phyloP scores from a whole-genome alignment of 37 sponge, comb jelly and placozoan genomes.

The Sycon ciliatum region DNA sequence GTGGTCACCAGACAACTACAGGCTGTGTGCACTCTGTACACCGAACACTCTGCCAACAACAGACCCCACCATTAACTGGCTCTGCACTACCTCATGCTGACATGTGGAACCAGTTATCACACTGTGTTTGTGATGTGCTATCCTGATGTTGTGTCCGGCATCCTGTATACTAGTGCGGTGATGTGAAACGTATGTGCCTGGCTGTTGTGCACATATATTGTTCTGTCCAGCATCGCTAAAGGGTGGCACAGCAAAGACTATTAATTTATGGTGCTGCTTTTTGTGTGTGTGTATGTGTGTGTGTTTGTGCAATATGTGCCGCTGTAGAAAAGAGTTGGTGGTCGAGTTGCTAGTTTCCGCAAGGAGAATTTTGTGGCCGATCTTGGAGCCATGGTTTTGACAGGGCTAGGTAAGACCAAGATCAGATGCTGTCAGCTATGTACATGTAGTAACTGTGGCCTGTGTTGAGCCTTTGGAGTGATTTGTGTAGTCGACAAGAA shows the following conservation, averaged over 20 bases:
- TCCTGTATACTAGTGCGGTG: too few relatives aligned
- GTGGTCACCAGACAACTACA: too few relatives aligned
- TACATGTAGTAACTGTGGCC: too few relatives aligned
- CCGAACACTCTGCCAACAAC: too few relatives aligned
- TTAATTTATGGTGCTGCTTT: not conserved
- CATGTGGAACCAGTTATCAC: too few relatives aligned
- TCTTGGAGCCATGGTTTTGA: slow-evolving; percentile 98
- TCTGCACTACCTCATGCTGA: too few relatives aligned
- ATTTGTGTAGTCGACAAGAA: not conserved
- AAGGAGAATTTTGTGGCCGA: slow-evolving; percentile 75
- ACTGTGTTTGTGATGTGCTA: too few relatives aligned
- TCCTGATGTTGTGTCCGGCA: too few relatives aligned
- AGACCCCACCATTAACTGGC: too few relatives aligned
- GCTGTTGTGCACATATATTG: too few relatives aligned
- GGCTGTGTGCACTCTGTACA: too few relatives aligned
- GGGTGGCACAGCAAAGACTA: not conserved
- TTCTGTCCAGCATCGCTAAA: not conserved
- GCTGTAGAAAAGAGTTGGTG: slow-evolving; percentile 79
- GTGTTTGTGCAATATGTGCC: not conserved
- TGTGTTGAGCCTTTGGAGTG: not conserved
- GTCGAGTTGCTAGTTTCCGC: slow-evolving; percentile 80
- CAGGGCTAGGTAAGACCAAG: slow-evolving; percentile 67
- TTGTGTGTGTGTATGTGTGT: slow-evolving; percentile 14
- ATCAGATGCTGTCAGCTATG: not conserved
- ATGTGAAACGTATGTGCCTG: not conserved